Evolutionary conservation across 2,113 vertebrate genomes (phyloP), one percentile per base, ranked within the genome.

Genomic region (Pomatostomus ruficeps): DNA sequence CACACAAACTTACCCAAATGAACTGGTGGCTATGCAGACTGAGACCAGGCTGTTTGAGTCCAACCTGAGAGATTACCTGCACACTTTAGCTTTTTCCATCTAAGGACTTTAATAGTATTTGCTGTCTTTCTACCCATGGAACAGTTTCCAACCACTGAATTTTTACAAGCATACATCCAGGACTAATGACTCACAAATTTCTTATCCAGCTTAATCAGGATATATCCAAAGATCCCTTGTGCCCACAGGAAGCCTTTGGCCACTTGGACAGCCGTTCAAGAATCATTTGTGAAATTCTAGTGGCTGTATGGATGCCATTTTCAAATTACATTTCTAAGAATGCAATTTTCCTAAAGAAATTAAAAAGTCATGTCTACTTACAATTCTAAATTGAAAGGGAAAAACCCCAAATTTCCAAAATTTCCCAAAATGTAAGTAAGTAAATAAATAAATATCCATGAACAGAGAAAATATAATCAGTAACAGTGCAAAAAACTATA

Each of bases 371-470:
- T 21, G 7, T 1, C 4, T 26, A 26, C 61, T 51, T 72, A 23
- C 2, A 73, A 15, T 58, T 84, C 8, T 43, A 26, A 28, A n/a
- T 45, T 83, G 9, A 65, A 73, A 77, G 22, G 10, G 31, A 82
- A 67, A 54, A n/a, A 1, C 0, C 2, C 14, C 12, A 48, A 20
- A 5, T 35, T 29, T 35, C 35, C 12, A 29, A 57, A 38, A 10
- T 4, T 48, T 76, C 23, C 22, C 6, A 49, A 81, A 67, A 7
- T 31, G 4, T 8, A 70, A 67, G 46, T 49, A 58, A 38, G 61
- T 29, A 72, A 72, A 46, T 33, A 52, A 51, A 35, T 22, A 54
- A 8, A n/a, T 51, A 57, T 16, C 7, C 2, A 25, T 7, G 3
- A 75, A 22, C 11, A 58, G 31, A 33, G 21, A 49, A 85, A 79